Evolutionary conservation across 1,140 invertebrate genomes (phyloP), one percentile per base, ranked within the genome.

Genomic region (Pararge aegeria): DNA sequence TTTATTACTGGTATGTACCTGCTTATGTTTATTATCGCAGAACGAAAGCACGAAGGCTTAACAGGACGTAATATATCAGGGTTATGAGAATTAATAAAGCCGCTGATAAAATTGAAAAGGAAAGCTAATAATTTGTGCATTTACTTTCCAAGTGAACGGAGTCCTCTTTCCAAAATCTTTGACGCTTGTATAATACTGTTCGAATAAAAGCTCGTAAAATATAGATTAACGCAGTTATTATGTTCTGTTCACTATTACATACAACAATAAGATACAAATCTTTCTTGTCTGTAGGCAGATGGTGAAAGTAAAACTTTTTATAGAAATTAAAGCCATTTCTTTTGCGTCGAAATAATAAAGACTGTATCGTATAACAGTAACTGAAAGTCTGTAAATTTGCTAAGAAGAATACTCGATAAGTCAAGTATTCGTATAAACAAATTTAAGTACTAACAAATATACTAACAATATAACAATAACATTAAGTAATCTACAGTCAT

Each of bases 81-180:
- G n/a, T 34, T 34, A 12, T 12, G 30, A n/a, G 12, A 38, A 53
- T 9, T 21, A 53, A n/a, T 37, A 3, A 24, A 24, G 7, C 18
- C 19, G n/a, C 19, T 5, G 5, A 18, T 40, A 15, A 29, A 6
- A 49, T n/a, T 54, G 21, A 54, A 61, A 24, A 49, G 27, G 59
- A 54, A 61, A 55, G 59, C 42, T 6, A 15, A 40, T 30, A 30
- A 55, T 49, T 27, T 40, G 10, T 50, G 59, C 20, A 29, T 30
- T 55, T 55, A 42, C 44, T n/a, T 52, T 49, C n/a, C 15, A 13
- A 55, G 34, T 50, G 27, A 54, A 49, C 15, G 21, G n/a, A 49
- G 27, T 15, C 30, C 48, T 38, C 50, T 53, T 40, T 16, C 15
- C 3, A 6, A 15, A 18, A 40, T 16, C 2, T 40, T 40, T 18